Percentiles rank a stretch among this genome's conserved stretches.
These are phyloP conservation scores for Mungos mungo DNA, from an alignment of 2,113 vertebrate species.

Conservation along the genomic window DNA sequence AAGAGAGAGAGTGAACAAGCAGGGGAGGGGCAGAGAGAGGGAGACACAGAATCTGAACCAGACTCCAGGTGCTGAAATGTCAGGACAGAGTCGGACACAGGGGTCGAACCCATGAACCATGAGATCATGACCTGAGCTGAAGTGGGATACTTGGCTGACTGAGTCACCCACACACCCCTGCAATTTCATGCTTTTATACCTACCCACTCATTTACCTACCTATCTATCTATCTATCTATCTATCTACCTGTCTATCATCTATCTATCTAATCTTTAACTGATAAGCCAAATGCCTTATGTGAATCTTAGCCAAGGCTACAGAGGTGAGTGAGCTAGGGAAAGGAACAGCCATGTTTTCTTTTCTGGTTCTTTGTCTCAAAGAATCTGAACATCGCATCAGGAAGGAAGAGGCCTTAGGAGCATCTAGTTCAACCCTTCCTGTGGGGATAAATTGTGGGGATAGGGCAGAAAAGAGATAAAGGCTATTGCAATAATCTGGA, in stretches of 20 bases:
- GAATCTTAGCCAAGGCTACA: slow-evolving; percentile 1
- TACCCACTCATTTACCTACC: neutral
- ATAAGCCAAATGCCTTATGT: neutral
- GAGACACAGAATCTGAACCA: no score
- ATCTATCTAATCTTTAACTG: neutral
- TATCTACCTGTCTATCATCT: neutral
- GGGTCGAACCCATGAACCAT: no score
- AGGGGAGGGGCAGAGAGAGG: no score
- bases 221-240: neutral
- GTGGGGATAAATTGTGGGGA: neutral
- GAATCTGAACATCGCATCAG: neutral
- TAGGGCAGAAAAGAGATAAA: neutral
- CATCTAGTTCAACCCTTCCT: neutral
- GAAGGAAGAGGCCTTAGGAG: neutral
- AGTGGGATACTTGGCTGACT: no score
- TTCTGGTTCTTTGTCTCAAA: neutral
- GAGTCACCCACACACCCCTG: no score
- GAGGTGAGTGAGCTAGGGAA: neutral
- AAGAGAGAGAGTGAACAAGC: no score
- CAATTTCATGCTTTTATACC: neutral
- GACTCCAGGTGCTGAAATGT: no score
- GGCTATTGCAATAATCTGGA: neutral
- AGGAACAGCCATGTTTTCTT: neutral
- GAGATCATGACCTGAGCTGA: no score
- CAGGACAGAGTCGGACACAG: no score